phyloP scores from a whole-genome alignment of 2,113 vertebrate species.

The Actenoides hombroni region DNA sequence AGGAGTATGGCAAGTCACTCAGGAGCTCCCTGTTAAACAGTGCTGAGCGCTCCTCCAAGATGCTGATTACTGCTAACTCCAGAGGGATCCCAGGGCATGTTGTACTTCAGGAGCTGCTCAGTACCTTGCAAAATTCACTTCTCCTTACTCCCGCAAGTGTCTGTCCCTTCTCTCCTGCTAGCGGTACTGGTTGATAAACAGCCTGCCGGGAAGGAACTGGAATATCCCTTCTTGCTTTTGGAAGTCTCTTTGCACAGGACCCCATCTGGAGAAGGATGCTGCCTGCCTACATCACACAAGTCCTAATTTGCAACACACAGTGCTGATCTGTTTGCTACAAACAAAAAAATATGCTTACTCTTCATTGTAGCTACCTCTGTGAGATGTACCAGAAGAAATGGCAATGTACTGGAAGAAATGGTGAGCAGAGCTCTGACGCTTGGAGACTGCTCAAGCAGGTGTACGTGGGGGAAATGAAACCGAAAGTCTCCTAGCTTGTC shows the following conservation, averaged over 20 bases:
- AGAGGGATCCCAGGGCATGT: background rate
- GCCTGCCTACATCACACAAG: background rate
- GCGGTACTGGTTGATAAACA: background rate
- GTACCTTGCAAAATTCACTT: background rate
- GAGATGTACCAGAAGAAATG: background rate
- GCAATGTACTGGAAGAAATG: background rate
- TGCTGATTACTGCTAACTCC: background rate
- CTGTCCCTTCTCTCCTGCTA: background rate
- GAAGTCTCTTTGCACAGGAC: background rate
- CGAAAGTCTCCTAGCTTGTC: fast-evolving
- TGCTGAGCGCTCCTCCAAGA: background rate
- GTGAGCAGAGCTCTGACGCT: background rate
- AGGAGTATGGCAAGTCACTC: background rate
- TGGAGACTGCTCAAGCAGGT: fast-evolving
- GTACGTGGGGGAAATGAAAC: fast-evolving
- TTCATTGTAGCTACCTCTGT: background rate
- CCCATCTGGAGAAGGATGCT: background rate
- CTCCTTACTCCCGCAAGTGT: background rate
- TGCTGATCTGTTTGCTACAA: fast-evolving
- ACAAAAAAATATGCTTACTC: background rate
- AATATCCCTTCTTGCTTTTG: background rate
- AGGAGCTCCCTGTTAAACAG: background rate
- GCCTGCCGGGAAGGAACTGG: background rate
- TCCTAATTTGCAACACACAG: background rate
- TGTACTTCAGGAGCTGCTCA: background rate